Conservation (phyloP, 2,113 vertebrate genomes). For the Hemiscyllium ocellatum region DNA sequence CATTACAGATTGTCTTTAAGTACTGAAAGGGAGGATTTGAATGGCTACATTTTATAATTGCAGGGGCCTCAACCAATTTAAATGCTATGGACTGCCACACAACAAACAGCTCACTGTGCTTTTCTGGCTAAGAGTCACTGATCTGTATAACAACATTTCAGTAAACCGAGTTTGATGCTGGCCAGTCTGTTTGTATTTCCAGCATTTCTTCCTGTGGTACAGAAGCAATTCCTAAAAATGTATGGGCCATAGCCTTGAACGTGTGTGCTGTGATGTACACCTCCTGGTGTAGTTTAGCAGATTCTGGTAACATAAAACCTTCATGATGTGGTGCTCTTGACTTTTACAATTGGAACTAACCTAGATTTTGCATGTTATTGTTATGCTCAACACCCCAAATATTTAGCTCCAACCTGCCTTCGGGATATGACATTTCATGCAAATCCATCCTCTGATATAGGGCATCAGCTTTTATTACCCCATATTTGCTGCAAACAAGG, state of each 20-base stretch:
- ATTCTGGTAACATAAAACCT: neutral
- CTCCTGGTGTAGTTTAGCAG: neutral
- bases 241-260: neutral
- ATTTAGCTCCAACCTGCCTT: neutral
- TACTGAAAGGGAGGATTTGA: neutral
- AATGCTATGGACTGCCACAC: neutral
- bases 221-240: neutral
- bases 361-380: neutral
- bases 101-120: neutral
- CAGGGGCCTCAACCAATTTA: too few species aligned
- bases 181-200: neutral
- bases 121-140: neutral
- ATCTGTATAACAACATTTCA: neutral
- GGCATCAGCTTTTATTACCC: neutral
- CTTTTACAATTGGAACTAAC: neutral
- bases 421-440: neutral
- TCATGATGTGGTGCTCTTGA: neutral
- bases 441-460: neutral
- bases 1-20: neutral
- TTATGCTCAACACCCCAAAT: neutral
- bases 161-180: neutral
- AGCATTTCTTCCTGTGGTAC: neutral
- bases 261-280: neutral
- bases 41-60: neutral
- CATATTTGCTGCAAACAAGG: neutral